These are phyloP conservation scores for Crocidura indochinensis DNA, from an alignment of 2,797 vertebrate genomes.

Conservation along the genomic window DNA sequence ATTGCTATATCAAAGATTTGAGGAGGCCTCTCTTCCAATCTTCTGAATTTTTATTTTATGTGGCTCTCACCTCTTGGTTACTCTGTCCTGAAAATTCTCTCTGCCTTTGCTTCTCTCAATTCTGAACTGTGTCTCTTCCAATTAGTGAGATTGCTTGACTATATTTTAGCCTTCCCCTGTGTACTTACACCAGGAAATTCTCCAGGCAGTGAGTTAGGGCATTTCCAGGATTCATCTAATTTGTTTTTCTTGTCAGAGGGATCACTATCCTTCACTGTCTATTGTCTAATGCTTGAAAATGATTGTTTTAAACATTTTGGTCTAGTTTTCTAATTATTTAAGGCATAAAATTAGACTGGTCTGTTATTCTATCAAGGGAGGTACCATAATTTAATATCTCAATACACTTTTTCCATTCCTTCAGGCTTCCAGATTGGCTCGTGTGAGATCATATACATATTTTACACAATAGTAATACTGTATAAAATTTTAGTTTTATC, in stretches of 20 bases:
- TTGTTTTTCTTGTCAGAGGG: slow-evolving; percentile 11
- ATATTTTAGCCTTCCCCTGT: not conserved
- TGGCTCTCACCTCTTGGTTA: not conserved
- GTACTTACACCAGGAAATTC: not conserved
- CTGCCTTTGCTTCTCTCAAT: not conserved
- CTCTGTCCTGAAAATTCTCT: not conserved
- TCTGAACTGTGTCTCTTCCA: slow-evolving; percentile 33
- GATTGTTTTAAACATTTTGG: slow-evolving; percentile 25
- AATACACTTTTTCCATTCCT: not conserved
- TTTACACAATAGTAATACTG: not conserved
- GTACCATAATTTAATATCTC: slow-evolving; percentile 2
- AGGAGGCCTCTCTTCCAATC: not conserved
- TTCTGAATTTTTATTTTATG: not conserved
- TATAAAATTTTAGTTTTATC: not conserved
- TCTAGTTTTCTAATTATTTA: slow-evolving; percentile 28
- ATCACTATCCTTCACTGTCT: not conserved
- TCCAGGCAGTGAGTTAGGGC: not conserved
- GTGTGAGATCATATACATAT: not conserved
- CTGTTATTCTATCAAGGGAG: slow-evolving; percentile 34
- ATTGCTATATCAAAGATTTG: not conserved
- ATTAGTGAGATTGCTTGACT: not conserved
- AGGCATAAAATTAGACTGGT: slow-evolving; percentile 33
- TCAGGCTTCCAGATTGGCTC: not conserved
- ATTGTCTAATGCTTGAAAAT: slow-evolving; percentile 34
- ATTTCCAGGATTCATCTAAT: not conserved